Evolutionary conservation across 2,797 vertebrate genomes (phyloP).

Genomic region (Triplophysa bombifrons): DNA sequence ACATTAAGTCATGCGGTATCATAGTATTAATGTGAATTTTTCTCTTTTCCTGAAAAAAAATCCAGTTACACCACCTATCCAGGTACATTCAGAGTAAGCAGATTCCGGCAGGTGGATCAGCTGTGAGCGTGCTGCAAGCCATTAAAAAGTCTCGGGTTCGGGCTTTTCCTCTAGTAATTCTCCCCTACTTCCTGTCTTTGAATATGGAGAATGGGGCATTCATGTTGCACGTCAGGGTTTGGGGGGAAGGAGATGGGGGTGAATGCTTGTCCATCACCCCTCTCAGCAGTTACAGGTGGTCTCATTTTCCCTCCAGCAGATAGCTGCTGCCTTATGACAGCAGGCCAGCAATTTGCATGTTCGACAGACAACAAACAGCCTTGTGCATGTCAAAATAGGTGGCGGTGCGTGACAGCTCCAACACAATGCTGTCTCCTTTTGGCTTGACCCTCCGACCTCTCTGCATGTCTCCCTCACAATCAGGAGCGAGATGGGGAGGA

Average conservation of each 20-base stretch:
- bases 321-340: conserved; percentile 97
- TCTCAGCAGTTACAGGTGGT: conserved; percentile 99
- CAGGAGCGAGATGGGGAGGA: conserved; percentile 77
- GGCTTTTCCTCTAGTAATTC: conserved; percentile 11
- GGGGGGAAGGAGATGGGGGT: conserved; percentile 87
- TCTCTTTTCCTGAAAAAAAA: background rate
- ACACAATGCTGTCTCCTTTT: conserved; percentile 99
- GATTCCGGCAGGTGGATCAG: conserved; percentile 95
- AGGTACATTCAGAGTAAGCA: conserved; percentile 69
- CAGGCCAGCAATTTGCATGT: conserved; percentile 99
- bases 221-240: conserved; percentile 77
- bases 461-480: conserved; percentile 97
- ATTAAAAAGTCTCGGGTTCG: conserved; percentile 79
- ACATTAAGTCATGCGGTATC: background rate
- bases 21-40: background rate
- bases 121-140: conserved; percentile 95
- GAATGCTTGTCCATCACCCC: conserved; percentile 99
- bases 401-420: conserved; percentile 99
- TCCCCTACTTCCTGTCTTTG: conserved; percentile 80
- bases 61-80: background rate
- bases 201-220: conserved; percentile 99
- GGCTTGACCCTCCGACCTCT: conserved; percentile 92
- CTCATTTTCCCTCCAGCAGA: conserved; percentile 96
- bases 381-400: conserved; percentile 99
- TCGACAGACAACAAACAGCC: conserved; percentile 99